Base-by-base conservation (phyloP, 2,888 invertebrate species). In the Rosalia funebris region DNA sequence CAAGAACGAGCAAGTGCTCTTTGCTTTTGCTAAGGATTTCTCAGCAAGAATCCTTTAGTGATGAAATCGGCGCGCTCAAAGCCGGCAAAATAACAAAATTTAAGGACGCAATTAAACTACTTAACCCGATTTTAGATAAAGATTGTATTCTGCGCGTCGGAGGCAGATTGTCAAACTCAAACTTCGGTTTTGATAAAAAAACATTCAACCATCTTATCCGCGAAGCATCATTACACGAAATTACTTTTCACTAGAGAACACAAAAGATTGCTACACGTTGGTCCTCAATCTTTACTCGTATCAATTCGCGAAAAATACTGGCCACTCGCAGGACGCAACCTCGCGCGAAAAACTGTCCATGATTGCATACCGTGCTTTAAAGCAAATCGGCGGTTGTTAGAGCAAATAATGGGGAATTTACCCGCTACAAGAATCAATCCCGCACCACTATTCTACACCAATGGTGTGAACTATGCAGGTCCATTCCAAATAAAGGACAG, bases 401-500 rank as follows among this genome's bases (percentile, higher is more conserved):
- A 44, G 9, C 61, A 45, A 7, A 11, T 34, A 17, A 62, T 62
- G 62, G n/a, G n/a, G n/a, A n/a, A n/a, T n/a, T n/a, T n/a, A n/a
- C n/a, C n/a, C n/a, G n/a, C n/a, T n/a, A n/a, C 34, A 14, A 46
- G 53, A 2, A 36, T 62, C 12, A 32, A 37, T 2, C 34, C 20
- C 19, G 48, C 48, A 1, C 48, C 48, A 14, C 48, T 48, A 16
- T 61, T 61, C 52, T 39, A 10, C n/a, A 57, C 20, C 15, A 42
- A 41, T 1, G 62, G 62, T 3, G 48, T 55, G 9, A 60, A 63
- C 25, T 63, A 57, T 39, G 57, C 57, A 9, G 63, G 63, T 12
- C 63, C 63, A n/a, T 60, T 65, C 19, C 5, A 14, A 9, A 37
- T 63, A 14, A 54, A 50, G 37, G 36, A 46, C 20, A 50, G 31